Base-by-base conservation (phyloP, 1,140 invertebrate genomes). In the Papilio machaon region DNA sequence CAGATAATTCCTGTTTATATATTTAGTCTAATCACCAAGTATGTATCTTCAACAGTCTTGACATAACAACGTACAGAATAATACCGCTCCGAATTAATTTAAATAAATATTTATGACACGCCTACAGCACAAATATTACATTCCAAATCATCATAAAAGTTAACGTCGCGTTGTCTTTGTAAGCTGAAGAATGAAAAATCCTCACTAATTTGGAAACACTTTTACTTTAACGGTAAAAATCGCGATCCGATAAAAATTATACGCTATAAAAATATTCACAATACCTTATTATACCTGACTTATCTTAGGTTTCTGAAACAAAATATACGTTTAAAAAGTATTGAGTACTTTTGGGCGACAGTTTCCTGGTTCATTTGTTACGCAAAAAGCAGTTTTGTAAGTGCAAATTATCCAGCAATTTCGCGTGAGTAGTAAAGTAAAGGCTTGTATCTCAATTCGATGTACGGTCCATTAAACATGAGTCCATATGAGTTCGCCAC, bases 401-500 rank as follows among this genome's bases (percentile, higher is more conserved):
- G 30, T 70, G 13, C 23, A 70, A 70, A 70, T 70, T 70, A 70
- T 70, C 19, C 64, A 70, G 64, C 64, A 19, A 70, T 35, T 70
- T 70, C 64, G 11, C 64, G 30, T 35, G 11, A 10, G 30, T 15
- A 11, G 64, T 15, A 70, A 70, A 70, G 64, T 70, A 70, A 70
- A 70, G 64, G 30, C 23, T 70, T 35, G 64, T 70, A 70, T 30
- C 30, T 70, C 64, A 70, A 70, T 70, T 70, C 64, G 64, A 70
- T 70, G 64, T 70, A 70, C 64, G 64, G 64, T 70, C 64, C 64
- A 70, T 70, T 70, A 70, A 70, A 70, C 64, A 38, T 38, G 64
- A 70, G 15, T 70, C 30, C 64, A 70, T 70, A 70, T 67, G 64
- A 67, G 64, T 70, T 70, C 64, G 38, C 64, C 64, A 35, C 64